These are phyloP conservation scores for Drosophila nasuta DNA, from an alignment of 1,140 invertebrate species.

Conservation along the genomic window DNA sequence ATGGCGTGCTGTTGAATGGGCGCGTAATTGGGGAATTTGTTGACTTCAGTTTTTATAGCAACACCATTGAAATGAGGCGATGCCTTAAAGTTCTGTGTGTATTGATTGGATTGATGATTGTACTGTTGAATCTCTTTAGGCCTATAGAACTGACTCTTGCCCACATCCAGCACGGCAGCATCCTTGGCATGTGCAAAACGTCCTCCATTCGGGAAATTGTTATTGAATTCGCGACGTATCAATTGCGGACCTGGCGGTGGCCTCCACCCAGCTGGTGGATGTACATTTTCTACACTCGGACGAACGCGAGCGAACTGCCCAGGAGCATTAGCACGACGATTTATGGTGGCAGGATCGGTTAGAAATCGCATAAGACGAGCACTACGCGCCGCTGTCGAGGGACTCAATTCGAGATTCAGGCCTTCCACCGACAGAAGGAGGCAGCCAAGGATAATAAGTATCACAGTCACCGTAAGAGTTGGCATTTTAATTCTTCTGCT, in stretches of 20 bases:
- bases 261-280: conserved; percentile 23
- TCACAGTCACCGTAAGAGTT: conserved; percentile 10
- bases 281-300: conserved; percentile 47
- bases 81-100: conserved; percentile 73
- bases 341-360: conserved; percentile 53
- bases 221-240: conserved; percentile 58
- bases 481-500: conserved; percentile 20
- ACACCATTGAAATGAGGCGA: conserved; percentile 68
- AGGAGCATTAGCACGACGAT: conserved; percentile 36
- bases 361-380: conserved; percentile 64
- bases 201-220: conserved; percentile 47
- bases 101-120: conserved; percentile 61
- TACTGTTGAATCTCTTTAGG: conserved; percentile 38
- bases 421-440: conserved; percentile 38
- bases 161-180: conserved; percentile 60
- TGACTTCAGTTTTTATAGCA: conserved; percentile 48
- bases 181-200: conserved; percentile 66
- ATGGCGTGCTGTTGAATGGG: conserved; percentile 65
- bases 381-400: conserved; percentile 16
- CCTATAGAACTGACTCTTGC: conserved; percentile 62
- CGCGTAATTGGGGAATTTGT: conserved; percentile 45
- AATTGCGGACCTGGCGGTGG: conserved; percentile 50
- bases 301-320: conserved; percentile 35
- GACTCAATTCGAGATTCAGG: conserved; percentile 1
- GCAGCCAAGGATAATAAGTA: conserved; percentile 40